A percentile compares a stretch with the other conserved stretches of the same genome.
Evolutionary conservation across 1,140 invertebrate species (phyloP).

Genomic region (Rhysida immarginata): DNA sequence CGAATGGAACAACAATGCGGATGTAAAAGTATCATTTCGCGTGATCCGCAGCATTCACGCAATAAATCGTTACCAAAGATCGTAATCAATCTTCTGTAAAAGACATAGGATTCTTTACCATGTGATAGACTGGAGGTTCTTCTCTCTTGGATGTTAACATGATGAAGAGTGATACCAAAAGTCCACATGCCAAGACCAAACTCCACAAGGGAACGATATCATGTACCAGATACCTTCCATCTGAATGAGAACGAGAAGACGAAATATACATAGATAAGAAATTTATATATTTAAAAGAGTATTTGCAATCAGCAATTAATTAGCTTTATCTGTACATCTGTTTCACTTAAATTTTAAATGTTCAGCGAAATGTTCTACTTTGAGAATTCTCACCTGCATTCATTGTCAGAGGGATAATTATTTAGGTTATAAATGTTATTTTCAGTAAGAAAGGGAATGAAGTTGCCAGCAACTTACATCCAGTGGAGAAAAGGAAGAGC

Average conservation of each 20-base stretch:
- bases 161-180: background rate
- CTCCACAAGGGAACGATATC: background rate
- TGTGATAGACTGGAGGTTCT: background rate
- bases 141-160: background rate
- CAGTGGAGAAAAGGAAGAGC: constrained; percentile 31
- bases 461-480: constrained; percentile 28
- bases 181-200: background rate
- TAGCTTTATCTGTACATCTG: background rate
- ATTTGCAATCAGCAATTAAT: background rate
- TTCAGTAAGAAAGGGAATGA: background rate
- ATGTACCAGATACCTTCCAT: background rate
- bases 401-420: no score
- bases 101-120: constrained; percentile 2
- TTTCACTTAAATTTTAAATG: background rate
- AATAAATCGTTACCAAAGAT: no score
- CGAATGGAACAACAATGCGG: no score
- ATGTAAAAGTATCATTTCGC: no score
- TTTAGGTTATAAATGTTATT: no score
- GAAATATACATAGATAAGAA: background rate
- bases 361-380: background rate
- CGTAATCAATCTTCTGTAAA: no score
- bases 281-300: background rate
- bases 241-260: constrained; percentile 1
- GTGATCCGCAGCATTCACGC: no score
- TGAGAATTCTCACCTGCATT: no score